phyloP scores from a whole-genome alignment of 1,140 invertebrate species.

The Dinothrombium tinctorium region DNA sequence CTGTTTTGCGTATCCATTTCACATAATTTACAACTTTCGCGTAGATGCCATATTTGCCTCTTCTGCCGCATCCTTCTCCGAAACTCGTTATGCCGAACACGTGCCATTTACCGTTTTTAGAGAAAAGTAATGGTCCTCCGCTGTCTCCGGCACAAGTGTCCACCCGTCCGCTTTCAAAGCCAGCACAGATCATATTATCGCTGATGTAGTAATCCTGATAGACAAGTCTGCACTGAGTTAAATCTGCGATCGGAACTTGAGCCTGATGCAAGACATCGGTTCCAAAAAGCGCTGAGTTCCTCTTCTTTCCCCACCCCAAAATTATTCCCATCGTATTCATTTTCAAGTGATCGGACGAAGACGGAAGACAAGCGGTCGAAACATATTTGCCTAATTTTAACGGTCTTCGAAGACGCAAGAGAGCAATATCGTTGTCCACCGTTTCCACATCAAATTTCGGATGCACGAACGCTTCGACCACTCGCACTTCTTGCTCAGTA shows the following conservation, averaged over 20 bases:
- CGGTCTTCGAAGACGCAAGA: conserved; percentile 31
- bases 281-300: conserved; percentile 38
- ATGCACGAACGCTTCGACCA: conserved; percentile 47
- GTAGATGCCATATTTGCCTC: conserved; percentile 61
- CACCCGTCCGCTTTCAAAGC: conserved; percentile 17
- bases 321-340: conserved; percentile 33
- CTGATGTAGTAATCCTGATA: conserved; percentile 23
- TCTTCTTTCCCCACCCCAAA: conserved; percentile 21
- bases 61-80: conserved; percentile 48
- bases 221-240: conserved; percentile 23
- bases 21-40: conserved; percentile 32
- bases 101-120: conserved; percentile 12
- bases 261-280: conserved; percentile 53
- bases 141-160: conserved; percentile 19
- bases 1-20: conserved; percentile 17
- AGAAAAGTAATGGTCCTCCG: conserved; percentile 6
- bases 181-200: conserved; percentile 19
- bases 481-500: conserved; percentile 42
- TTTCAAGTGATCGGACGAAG: conserved; percentile 25
- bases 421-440: conserved; percentile 72
- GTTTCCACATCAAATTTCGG: conserved; percentile 60
- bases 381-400: conserved; percentile 23
- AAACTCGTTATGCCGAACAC: conserved; percentile 36
- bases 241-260: conserved; percentile 29
- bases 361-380: conserved; percentile 37